Evolutionary conservation across 2,797 vertebrate species (phyloP).

Genomic region (Uromys caudimaculatus): DNA sequence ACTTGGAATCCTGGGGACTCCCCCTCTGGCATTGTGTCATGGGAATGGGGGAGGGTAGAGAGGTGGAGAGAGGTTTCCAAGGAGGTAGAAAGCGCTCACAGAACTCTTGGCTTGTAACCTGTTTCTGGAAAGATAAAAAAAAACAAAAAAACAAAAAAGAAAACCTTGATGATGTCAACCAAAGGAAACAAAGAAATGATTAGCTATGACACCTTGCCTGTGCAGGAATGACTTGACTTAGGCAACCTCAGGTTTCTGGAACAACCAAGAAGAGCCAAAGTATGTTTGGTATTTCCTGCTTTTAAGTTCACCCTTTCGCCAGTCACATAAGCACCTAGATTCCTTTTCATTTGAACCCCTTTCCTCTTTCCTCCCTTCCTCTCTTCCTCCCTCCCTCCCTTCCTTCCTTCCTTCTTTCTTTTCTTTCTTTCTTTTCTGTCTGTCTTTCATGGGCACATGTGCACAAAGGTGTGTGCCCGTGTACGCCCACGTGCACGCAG

Average conservation of each 20-base stretch:
- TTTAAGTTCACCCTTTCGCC: background rate
- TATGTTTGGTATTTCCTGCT: constrained; percentile 19
- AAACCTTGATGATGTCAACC: constrained; percentile 7
- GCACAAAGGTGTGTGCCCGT: too few relatives aligned
- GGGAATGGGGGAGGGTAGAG: background rate
- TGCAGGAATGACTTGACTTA: constrained; percentile 34
- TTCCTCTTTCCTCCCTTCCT: background rate
- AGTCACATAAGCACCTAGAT: background rate
- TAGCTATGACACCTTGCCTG: background rate
- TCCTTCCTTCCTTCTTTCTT: too few relatives aligned
- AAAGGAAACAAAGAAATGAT: constrained; percentile 12
- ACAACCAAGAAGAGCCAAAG: constrained; percentile 34
- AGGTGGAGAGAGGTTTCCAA: background rate
- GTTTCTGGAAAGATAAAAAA: constrained; percentile 27
- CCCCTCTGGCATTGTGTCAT: background rate
- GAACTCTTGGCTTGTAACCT: background rate
- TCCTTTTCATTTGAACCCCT: background rate
- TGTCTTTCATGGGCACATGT: background rate
- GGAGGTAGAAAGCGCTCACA: background rate
- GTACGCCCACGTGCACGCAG: background rate
- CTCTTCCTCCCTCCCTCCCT: too few relatives aligned
- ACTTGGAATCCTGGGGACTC: background rate
- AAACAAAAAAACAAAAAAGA: background rate
- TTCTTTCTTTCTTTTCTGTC: background rate
- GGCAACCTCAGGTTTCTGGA: constrained; percentile 26